Percentiles rank a stretch among this genome's conserved stretches.
Conservation (phyloP, 2,797 vertebrate species). For the Mycteria americana region DNA sequence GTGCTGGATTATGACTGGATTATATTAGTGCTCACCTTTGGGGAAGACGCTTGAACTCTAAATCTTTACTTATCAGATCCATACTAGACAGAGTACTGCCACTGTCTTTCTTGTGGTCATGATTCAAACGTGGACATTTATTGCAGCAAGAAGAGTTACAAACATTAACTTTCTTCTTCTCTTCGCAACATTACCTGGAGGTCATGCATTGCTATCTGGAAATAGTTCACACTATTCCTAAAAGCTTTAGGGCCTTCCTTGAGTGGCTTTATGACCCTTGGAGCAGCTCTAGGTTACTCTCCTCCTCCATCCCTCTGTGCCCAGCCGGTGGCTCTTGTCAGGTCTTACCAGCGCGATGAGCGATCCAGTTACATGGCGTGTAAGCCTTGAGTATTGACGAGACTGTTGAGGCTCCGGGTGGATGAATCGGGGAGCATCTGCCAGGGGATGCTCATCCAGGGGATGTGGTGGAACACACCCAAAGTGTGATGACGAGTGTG, state of each 20-base stretch:
- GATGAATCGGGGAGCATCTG: rapidly evolving
- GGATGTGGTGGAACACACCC: not conserved
- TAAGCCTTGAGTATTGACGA: not conserved
- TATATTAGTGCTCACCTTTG: not conserved
- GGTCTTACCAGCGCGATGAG: not conserved
- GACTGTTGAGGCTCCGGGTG: rapidly evolving
- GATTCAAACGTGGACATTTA: not conserved
- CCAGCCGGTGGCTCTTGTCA: not conserved
- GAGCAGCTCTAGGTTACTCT: not conserved
- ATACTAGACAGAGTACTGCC: not conserved
- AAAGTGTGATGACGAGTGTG: rapidly evolving
- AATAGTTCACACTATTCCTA: not conserved
- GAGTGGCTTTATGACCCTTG: not conserved
- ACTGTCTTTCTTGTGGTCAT: not conserved
- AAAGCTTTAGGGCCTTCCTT: not conserved
- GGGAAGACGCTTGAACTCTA: not conserved
- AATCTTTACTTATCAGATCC: not conserved
- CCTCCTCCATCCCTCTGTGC: not conserved
- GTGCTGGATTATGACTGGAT: not conserved
- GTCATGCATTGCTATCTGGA: not conserved
- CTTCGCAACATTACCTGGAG: rapidly evolving
- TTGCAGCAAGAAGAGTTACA: not conserved
- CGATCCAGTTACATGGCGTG: rapidly evolving
- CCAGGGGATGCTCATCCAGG: not conserved
- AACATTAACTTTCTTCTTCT: not conserved